Percentiles rank a stretch among this genome's conserved stretches.
These are phyloP conservation scores for Symphodus melops DNA, from an alignment of 2,113 vertebrate species.

Conservation along the genomic window DNA sequence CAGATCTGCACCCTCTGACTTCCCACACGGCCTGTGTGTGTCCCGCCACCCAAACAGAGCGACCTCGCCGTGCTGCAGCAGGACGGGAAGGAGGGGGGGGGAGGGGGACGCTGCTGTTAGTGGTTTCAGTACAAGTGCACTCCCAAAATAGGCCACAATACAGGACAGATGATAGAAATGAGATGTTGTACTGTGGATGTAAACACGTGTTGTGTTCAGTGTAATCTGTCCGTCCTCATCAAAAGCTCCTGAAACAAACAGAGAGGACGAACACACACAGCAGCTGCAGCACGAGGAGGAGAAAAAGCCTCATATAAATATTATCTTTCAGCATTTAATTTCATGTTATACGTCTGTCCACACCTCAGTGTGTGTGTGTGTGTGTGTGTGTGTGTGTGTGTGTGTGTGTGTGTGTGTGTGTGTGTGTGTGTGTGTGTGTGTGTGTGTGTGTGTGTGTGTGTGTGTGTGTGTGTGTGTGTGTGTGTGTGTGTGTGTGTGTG, in stretches of 20 bases:
- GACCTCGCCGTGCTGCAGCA: slow-evolving; percentile 19
- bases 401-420: no score
- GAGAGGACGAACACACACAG: not conserved
- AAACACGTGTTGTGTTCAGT: slow-evolving; percentile 5
- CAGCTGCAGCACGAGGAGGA: not conserved
- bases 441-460: no score
- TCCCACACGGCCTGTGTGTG: slow-evolving; percentile 43
- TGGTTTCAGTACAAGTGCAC: slow-evolving; percentile 36
- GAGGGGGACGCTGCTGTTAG: slow-evolving; percentile 42
- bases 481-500: no score
- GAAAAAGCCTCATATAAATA: not conserved
- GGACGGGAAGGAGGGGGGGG: slow-evolving; percentile 33
- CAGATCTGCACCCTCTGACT: slow-evolving; percentile 45
- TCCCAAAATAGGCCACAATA: slow-evolving; percentile 27
- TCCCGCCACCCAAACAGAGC: slow-evolving; percentile 51
- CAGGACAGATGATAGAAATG: slow-evolving; percentile 31
- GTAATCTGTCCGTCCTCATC: not conserved
- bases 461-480: no score
- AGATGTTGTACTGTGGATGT: slow-evolving; percentile 17
- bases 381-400: no score
- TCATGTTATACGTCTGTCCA: no score
- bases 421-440: no score
- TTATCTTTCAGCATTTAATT: no score
- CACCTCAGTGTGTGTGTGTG: no score
- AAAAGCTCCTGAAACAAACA: not conserved